Evolutionary conservation across 2,797 vertebrate species (phyloP).

Genomic region (Kryptopterus vitreolus): DNA sequence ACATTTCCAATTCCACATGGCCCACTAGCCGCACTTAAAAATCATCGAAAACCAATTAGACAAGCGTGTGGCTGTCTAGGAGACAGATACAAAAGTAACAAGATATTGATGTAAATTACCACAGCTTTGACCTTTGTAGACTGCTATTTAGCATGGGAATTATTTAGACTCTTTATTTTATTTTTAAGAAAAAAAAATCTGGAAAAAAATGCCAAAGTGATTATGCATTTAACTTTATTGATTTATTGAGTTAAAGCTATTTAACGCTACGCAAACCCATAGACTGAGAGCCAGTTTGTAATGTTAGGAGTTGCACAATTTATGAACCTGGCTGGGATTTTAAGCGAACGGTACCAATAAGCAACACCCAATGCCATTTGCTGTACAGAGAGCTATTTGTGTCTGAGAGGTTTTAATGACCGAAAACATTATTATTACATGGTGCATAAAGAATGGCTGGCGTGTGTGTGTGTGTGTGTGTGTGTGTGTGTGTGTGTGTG

Average conservation of each 20-base stretch:
- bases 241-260: constrained; percentile 13
- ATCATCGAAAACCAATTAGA: constrained; percentile 13
- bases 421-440: neutral
- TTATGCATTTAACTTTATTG: neutral
- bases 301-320: neutral
- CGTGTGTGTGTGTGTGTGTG: no score
- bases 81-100: constrained; percentile 28
- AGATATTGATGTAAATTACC: constrained; percentile 44
- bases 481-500: no score
- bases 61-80: neutral
- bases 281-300: neutral
- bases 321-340: neutral
- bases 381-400: neutral
- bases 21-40: neutral
- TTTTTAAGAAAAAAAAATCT: neutral
- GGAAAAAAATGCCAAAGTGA: neutral
- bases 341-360: neutral
- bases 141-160: constrained; percentile 39
- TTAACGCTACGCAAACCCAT: neutral
- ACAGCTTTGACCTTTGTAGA: constrained; percentile 21
- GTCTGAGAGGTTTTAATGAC: neutral
- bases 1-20: neutral
- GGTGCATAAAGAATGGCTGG: neutral
- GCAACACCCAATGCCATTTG: neutral
- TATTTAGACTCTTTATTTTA: constrained; percentile 25